A percentile compares a stretch with the other conserved stretches of the same genome.
phyloP scores from a whole-genome alignment of 2,797 vertebrate genomes.

The Ctenochaetus hawaiiensis region DNA sequence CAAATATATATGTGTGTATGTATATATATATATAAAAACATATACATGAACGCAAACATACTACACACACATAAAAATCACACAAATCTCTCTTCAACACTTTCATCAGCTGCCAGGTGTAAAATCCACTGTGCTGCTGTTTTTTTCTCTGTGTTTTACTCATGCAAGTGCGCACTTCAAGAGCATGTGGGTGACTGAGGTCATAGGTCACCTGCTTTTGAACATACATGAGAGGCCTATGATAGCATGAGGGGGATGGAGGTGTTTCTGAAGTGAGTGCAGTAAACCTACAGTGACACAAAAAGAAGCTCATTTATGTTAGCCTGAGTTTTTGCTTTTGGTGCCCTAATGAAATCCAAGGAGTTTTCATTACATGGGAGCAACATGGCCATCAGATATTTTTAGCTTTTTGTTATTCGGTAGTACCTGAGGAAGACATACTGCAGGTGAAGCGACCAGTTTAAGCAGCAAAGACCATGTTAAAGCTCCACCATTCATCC shows the following conservation, averaged over 20 bases:
- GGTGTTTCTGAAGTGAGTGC: constrained; percentile 24
- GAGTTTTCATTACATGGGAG: constrained; percentile 19
- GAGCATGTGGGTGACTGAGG: neutral
- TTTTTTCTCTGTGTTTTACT: constrained; percentile 8
- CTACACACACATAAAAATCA: constrained; percentile 22
- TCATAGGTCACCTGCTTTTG: constrained; percentile 41
- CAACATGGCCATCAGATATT: constrained; percentile 26
- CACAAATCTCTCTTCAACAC: neutral
- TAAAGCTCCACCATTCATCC: constrained; percentile 1
- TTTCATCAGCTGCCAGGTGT: constrained; percentile 38
- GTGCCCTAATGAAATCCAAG: constrained; percentile 37
- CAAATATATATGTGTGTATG: too few species aligned
- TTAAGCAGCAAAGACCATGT: neutral
- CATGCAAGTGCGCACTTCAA: constrained; percentile 17
- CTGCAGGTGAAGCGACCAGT: constrained; percentile 5
- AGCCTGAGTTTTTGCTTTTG: constrained; percentile 37
- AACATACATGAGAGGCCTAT: constrained; percentile 27
- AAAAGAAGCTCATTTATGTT: constrained; percentile 33
- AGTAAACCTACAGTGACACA: constrained; percentile 40
- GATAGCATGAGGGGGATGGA: constrained; percentile 26
- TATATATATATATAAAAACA: neutral
- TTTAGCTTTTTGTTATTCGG: neutral
- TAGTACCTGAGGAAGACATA: neutral
- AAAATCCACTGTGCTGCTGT: constrained; percentile 31
- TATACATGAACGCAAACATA: neutral